These are phyloP conservation scores for Pachycephala philippinensis DNA, from an alignment of 2,113 vertebrate species.

Conservation along the genomic window DNA sequence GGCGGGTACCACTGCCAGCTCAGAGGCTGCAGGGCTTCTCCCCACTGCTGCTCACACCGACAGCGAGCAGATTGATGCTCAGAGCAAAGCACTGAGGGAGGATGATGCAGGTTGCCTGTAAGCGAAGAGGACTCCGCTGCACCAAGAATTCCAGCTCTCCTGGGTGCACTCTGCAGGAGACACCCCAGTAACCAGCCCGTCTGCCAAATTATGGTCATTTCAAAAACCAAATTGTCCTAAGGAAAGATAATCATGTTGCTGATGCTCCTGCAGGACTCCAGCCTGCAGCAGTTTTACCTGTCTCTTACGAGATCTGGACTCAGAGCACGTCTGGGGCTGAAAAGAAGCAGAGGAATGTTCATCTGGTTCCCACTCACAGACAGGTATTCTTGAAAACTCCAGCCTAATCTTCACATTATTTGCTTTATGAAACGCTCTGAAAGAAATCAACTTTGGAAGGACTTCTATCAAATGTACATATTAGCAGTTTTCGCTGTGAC, in stretches of 20 bases:
- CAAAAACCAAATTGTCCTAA: neutral
- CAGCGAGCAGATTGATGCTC: neutral
- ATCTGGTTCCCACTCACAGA: neutral
- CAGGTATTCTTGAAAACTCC: neutral
- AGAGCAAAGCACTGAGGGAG: neutral
- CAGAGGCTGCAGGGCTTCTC: neutral
- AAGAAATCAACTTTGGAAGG: slow-evolving; percentile 6
- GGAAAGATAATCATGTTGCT: neutral
- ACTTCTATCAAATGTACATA: slow-evolving; percentile 14
- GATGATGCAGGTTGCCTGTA: neutral
- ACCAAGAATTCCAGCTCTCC: neutral
- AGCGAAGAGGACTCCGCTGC: neutral
- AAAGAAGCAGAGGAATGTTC: neutral
- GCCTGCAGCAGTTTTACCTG: neutral
- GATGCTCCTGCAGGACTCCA: neutral
- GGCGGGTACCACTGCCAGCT: neutral
- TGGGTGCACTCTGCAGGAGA: neutral
- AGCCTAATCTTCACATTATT: neutral
- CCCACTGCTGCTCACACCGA: neutral
- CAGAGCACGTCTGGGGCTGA: neutral
- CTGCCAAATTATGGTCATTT: neutral
- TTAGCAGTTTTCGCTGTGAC: slow-evolving; percentile 20
- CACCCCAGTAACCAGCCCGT: neutral
- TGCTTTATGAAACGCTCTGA: neutral
- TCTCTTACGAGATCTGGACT: neutral